phyloP scores from a whole-genome alignment of 2,113 vertebrate species.

The Perca fluviatilis region DNA sequence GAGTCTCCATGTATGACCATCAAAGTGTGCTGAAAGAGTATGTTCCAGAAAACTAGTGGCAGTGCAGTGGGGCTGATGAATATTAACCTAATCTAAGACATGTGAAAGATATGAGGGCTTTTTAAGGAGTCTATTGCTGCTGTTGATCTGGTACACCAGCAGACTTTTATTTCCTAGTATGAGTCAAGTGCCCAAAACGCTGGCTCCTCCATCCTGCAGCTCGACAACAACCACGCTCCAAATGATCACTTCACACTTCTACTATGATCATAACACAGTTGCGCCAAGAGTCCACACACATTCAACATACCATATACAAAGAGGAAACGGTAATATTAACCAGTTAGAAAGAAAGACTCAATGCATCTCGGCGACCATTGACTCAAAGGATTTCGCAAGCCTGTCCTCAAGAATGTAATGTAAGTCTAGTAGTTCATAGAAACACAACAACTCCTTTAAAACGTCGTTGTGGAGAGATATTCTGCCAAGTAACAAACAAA shows the following conservation, averaged over 20 bases:
- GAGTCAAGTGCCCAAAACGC: background rate
- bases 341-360: background rate
- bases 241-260: background rate
- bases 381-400: background rate
- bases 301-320: background rate
- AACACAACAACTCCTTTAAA: too few relatives aligned
- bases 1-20: background rate
- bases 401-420: background rate
- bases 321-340: background rate
- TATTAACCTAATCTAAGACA: background rate
- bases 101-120: background rate
- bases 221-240: background rate
- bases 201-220: background rate
- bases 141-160: background rate
- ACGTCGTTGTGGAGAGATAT: too few relatives aligned
- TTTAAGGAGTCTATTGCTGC: background rate
- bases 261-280: background rate
- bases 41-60: background rate
- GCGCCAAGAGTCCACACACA: too few relatives aligned
- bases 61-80: background rate
- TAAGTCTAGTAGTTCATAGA: too few relatives aligned
- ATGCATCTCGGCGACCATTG: background rate
- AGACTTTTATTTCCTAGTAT: background rate
- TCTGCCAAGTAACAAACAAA: too few relatives aligned
- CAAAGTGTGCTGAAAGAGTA: background rate